Percentiles rank a stretch among this genome's conserved stretches.
These are phyloP conservation scores for Neuroterus valhalla DNA, from an alignment of 1,140 invertebrate species.

Conservation along the genomic window DNA sequence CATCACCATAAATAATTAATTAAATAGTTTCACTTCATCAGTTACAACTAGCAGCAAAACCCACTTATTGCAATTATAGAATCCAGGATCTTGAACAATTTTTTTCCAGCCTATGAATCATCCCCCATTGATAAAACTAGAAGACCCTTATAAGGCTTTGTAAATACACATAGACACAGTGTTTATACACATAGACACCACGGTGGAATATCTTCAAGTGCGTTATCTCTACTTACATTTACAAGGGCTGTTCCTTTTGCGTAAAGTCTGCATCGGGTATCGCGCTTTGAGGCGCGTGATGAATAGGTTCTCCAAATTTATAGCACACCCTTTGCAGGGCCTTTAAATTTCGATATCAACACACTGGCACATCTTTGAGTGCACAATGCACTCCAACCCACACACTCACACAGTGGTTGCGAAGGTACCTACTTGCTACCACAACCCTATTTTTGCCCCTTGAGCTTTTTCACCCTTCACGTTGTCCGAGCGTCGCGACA, in stretches of 20 bases:
- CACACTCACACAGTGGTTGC: background rate
- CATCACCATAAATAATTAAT: too few species aligned
- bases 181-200: too few species aligned
- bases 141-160: background rate
- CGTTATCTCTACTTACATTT: conserved; percentile 84
- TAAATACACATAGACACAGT: background rate
- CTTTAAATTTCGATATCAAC: conserved; percentile 31
- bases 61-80: background rate
- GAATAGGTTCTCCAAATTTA: conserved; percentile 12
- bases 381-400: conserved; percentile 35
- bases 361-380: conserved; percentile 42
- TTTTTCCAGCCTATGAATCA: background rate
- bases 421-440: background rate
- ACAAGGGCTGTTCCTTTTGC: conserved; percentile 91
- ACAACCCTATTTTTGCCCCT: background rate
- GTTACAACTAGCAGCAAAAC: background rate
- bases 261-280: conserved; percentile 86
- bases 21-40: too few species aligned
- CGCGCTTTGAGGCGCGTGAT: conserved; percentile 21
- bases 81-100: background rate
- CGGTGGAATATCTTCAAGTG: background rate
- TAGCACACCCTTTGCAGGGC: conserved; percentile 35
- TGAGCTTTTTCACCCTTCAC: background rate
- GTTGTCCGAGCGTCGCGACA: background rate
- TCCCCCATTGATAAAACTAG: background rate